Percentiles rank a stretch among this genome's conserved stretches.
Evolutionary conservation across 2,888 invertebrate species (phyloP).

Genomic region (Xestia c-nigrum): DNA sequence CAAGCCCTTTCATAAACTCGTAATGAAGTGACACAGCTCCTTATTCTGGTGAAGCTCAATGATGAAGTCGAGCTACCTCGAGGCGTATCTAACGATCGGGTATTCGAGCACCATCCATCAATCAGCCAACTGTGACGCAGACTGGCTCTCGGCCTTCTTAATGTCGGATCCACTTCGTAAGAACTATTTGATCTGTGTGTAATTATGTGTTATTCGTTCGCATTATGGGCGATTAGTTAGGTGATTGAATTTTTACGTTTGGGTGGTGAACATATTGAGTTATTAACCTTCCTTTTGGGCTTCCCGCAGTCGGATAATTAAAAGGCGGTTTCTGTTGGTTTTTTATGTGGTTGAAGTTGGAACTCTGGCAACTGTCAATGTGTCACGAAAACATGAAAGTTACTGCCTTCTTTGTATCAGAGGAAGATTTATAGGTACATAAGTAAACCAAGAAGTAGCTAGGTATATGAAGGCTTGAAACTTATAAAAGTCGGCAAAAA

Average conservation of each 20-base stretch:
- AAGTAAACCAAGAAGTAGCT: background rate
- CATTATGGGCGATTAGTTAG: background rate
- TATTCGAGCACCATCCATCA: constrained; percentile 34
- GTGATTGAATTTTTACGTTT: background rate
- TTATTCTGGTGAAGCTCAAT: constrained; percentile 6
- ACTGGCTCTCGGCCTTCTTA: constrained; percentile 8
- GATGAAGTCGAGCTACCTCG: background rate
- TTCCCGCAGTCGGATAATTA: background rate
- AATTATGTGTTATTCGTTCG: constrained; percentile 17
- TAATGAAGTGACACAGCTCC: background rate
- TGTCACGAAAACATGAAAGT: no score
- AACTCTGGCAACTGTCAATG: background rate
- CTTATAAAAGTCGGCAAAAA: background rate
- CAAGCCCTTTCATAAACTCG: background rate
- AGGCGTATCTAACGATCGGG: constrained; percentile 28
- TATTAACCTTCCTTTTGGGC: background rate
- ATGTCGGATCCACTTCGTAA: constrained; percentile 6
- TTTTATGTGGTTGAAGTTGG: background rate
- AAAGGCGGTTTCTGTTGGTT: background rate
- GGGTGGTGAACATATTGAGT: background rate
- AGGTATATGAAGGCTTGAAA: background rate
- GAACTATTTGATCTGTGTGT: constrained; percentile 32
- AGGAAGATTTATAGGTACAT: background rate
- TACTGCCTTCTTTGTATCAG: no score
- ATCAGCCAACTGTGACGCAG: constrained; percentile 16